Base-by-base conservation (phyloP, 1,140 invertebrate species). In the Whitmania pigra region DNA sequence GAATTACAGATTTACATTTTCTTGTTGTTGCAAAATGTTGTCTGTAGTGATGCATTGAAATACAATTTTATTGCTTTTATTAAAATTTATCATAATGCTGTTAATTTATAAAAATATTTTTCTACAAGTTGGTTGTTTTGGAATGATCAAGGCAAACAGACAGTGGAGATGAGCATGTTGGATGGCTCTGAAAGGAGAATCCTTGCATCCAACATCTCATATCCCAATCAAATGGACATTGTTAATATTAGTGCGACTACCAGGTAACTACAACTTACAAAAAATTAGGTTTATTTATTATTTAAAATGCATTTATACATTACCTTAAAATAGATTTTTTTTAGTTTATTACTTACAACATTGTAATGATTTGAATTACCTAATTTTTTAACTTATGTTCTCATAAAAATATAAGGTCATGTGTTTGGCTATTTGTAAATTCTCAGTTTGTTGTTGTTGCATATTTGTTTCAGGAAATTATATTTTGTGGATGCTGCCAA, bases 401-500 rank as follows among this genome's bases (percentile, higher is more conserved):
- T n/a, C n/a, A n/a, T n/a, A n/a, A n/a, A n/a, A n/a, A n/a, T n/a
- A n/a, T n/a, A n/a, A n/a, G 20, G 9, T 0, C 57, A 63, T 25
- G 11, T 2, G 11, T 63, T 63, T 63, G 57, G 18, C 9, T 63
- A 7, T 22, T 9, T 4, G 57, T 25, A 63, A 13, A 25, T 63
- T 63, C 20, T 57, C 54, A 57, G 9, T 2, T 20, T n/a, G n/a
- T 22, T 22, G 4, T 63, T 63, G 11, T 25, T 63, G 11, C 11
- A 17, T 5, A n/a, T 31, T 25, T 31, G 29, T 20, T 63, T 0
- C 20, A 63, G 57, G 57, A 63, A 63, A 18, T 63, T 63, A n/a
- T 63, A 25, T 63, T 63, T 63, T 31, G 29, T 31, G 22, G 57
- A 63, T 31, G 57, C 57, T 63, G 57, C 22, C 29, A 31, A 63